These are phyloP conservation scores for Cyphomyrus discorhynchus DNA, from an alignment of 2,113 vertebrate species.

Conservation along the genomic window DNA sequence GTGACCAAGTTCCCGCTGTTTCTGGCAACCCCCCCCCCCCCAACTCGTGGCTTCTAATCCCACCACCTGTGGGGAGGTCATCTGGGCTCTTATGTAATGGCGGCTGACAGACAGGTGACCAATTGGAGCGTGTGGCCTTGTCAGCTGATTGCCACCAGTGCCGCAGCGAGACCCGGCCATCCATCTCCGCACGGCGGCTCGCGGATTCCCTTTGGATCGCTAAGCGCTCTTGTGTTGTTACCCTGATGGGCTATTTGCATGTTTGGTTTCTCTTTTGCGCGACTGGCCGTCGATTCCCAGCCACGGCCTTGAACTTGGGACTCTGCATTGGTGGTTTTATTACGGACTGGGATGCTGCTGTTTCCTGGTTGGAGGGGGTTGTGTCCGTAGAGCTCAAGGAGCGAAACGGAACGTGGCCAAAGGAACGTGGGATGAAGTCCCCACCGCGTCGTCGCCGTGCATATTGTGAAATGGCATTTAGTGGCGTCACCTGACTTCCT, in stretches of 20 bases:
- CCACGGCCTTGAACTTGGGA: background rate
- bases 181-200: constrained; percentile 31
- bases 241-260: background rate
- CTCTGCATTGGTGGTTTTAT: constrained; percentile 33
- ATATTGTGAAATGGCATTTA: background rate
- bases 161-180: background rate
- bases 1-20: constrained; percentile 11
- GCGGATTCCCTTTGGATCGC: background rate
- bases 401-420: background rate
- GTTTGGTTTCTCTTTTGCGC: background rate
- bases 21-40: background rate
- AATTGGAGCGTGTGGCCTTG: constrained; percentile 30
- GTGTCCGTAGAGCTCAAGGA: background rate
- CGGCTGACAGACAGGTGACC: constrained; percentile 32
- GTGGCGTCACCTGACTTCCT: background rate
- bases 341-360: background rate
- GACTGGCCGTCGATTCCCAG: too few species aligned
- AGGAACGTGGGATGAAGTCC: background rate
- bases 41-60: constrained; percentile 44
- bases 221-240: background rate
- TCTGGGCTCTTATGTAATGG: constrained; percentile 57
- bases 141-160: constrained; percentile 4
- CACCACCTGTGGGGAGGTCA: constrained; percentile 45
- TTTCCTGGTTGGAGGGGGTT: background rate
- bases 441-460: too few species aligned